Evolutionary conservation across 2,797 vertebrate species (phyloP), one percentile per base, ranked within the genome.

Genomic region (Cephalopachus bancanus): DNA sequence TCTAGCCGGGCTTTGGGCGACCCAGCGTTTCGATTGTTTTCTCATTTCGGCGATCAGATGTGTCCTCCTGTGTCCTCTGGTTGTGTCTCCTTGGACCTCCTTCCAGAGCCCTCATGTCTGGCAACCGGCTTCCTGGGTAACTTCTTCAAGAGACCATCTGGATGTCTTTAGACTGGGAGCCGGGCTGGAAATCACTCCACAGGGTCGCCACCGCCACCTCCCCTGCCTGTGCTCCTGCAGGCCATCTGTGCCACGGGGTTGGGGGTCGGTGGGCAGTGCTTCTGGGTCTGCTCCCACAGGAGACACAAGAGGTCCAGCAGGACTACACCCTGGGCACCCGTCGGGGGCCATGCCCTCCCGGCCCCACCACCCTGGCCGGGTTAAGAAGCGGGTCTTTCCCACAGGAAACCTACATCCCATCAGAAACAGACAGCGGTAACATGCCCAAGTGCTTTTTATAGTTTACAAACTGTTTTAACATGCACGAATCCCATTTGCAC

Each of bases 11-110:
- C 90, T 93, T 60, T 89, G 93, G 89, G 85, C 60, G 64, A 78
- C 62, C 72, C 78, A 22, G 49, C 2, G 2, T 69, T 96, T 55
- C 33, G 0, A 55, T 59, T 74, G 96, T 87, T 93, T 95, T 94
- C 88, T 51, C n/a, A 1, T 78, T 87, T 86, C 57, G 17, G 2
- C 1, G 44, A 86, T 95, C 93, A 90, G 53, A 91, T 92, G 96
- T 96, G 96, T 97, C 97, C 96, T 96, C 91, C 76, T 1, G 22
- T 88, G 96, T 97, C 96, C 97, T 95, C 92, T 94, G 83, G 83
- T 72, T 83, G 33, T 22, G 74, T 92, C 91, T 95, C 62, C 57
- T 72, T 87, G 91, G 90, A 55, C 71, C 76, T 93, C 81, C 80
- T 76, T 62, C 90, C 44, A 4, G 90, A 87, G 92, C 57, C 95